Conservation (phyloP, 2,797 vertebrate species). For the Oreochromis mossambicus region DNA sequence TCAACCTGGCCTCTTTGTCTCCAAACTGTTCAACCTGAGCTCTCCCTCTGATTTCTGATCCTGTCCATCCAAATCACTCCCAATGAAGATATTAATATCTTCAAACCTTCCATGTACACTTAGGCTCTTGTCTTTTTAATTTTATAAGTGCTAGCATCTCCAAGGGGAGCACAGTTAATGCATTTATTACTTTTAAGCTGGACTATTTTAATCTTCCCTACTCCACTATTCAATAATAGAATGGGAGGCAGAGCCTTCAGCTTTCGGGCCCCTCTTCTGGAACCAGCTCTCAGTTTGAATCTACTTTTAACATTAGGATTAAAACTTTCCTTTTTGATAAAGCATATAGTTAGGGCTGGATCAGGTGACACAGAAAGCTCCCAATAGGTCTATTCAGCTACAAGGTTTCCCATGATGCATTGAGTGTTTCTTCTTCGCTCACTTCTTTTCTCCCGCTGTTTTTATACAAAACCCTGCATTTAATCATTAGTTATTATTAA, state of each 20-base stretch:
- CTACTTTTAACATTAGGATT: not conserved
- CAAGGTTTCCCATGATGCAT: not conserved
- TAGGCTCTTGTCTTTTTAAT: not conserved
- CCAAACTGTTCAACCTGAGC: not conserved
- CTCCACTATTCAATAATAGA: not conserved
- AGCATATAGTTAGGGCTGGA: not conserved
- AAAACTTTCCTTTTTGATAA: not conserved
- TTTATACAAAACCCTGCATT: not conserved
- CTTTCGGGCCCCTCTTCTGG: not conserved
- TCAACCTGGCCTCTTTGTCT: not conserved
- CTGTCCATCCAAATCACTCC: not conserved
- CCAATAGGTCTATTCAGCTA: not conserved
- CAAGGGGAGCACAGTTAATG: not conserved
- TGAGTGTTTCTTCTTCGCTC: not conserved
- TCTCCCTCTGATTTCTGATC: not conserved
- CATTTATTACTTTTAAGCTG: not conserved
- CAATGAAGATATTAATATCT: not conserved
- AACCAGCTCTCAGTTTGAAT: not conserved
- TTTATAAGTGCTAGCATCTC: not conserved
- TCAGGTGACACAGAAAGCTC: not conserved
- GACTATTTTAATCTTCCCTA: not conserved
- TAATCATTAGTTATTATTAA: not conserved
- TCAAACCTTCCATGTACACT: not conserved
- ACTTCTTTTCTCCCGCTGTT: not conserved
- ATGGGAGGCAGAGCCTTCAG: not conserved